Conservation (phyloP, 2,113 vertebrate genomes). For the Callithrix jacchus region DNA sequence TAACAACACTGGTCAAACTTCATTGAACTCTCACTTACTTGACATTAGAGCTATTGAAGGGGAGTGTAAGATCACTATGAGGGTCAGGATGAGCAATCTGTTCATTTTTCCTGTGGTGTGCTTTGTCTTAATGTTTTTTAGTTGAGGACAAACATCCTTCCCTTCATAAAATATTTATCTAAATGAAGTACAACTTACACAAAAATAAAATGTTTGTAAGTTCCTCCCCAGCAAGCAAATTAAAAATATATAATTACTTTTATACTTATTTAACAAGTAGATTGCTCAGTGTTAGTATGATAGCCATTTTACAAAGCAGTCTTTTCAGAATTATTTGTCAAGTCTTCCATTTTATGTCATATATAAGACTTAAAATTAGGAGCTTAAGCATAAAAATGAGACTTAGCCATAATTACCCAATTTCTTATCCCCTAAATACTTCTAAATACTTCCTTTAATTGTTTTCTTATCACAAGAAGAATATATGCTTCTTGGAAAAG, state of each 20-base stretch:
- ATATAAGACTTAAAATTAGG: not conserved
- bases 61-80: not conserved
- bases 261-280: constrained; percentile 36
- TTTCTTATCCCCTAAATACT: not conserved
- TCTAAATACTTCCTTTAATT: not conserved
- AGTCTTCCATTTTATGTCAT: not conserved
- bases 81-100: not conserved
- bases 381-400: constrained; percentile 1
- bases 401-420: not conserved
- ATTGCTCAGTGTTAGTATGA: not conserved
- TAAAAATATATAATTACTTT: constrained; percentile 17
- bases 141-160: not conserved
- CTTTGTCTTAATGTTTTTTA: not conserved
- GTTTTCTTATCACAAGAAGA: not conserved
- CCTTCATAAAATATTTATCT: constrained; percentile 31
- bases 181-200: constrained; percentile 9
- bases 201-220: not conserved
- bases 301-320: not conserved
- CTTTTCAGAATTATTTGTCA: constrained; percentile 46
- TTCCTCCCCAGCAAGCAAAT: constrained; percentile 14
- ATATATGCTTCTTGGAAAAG: not conserved
- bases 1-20: not conserved
- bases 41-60: not conserved
- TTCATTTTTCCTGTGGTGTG: not conserved
- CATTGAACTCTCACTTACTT: not conserved